Evolutionary conservation across 2,888 invertebrate genomes (phyloP), one percentile per base, ranked within the genome.

Genomic region (Pristionchus japonicus): DNA sequence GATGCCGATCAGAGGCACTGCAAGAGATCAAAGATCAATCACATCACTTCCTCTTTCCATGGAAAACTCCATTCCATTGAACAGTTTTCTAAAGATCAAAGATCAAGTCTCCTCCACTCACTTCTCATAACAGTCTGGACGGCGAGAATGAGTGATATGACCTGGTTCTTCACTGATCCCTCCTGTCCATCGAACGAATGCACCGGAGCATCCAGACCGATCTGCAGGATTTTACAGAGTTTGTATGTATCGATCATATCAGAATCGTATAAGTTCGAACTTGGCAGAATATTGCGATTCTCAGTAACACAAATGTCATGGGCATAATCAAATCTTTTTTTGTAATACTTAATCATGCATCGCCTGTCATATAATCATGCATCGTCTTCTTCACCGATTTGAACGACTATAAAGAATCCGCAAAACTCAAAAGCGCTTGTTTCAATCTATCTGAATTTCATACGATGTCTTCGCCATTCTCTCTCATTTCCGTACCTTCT

Each of bases 121-220:
- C 99, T 97, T 96, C 98, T 97, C 94, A 97, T 97, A 23, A 99
- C 98, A 89, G 98, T 99, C 93, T 98, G 96, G 91, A 99, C 98
- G 2, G 99, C 98, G 94, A 97, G 96, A 52, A 99, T 96, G 88
- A 99, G 96, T 95, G 98, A 97, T 91, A 98, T 96, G 86, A 97
- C 95, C 95, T 98, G 98, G 87, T 97, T 96, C 95, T 98, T 98
- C 7, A 97, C 96, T 96, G 94, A 96, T 0, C 97, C 95, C 97
- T 90, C 77, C 11, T 87, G 88, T 17, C 91, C 89, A 74, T 92
- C 92, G 88, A 92, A 92, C 43, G 92, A 92, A 70, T 92, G 92
- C 3, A 89, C 86, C 15, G 91, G 91, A 11, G 90, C 89, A 9
- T 90, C 91, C 57, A 92, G 89, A 31, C 91, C 92, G 89, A 92